Percentiles rank a stretch among this genome's conserved stretches.
phyloP scores from a whole-genome alignment of 2,113 vertebrate species.

The Rhinolophus ferrumequinum region DNA sequence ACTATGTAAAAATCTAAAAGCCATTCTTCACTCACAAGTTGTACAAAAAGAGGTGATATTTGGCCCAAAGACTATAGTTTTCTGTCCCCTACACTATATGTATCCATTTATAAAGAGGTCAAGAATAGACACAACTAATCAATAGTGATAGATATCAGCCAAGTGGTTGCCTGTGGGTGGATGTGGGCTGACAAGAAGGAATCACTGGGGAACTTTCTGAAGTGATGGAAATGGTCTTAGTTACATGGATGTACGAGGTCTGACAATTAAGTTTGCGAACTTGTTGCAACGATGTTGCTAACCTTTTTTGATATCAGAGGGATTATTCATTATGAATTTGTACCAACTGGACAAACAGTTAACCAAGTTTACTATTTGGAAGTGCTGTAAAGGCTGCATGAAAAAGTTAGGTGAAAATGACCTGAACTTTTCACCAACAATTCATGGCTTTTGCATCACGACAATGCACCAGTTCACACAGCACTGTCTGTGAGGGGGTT shows the following conservation, averaged over 20 bases:
- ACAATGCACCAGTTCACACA: no score
- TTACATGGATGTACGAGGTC: not conserved
- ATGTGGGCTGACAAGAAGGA: not conserved
- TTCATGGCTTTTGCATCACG: no score
- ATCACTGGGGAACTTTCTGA: not conserved
- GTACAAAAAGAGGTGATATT: not conserved
- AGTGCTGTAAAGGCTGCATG: no score
- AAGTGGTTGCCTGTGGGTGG: not conserved
- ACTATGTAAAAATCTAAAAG: conserved; percentile 31
- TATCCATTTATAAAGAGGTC: not conserved
- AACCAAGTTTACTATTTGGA: no score
- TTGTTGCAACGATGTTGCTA: no score
- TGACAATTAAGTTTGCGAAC: no score
- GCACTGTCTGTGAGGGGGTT: no score
- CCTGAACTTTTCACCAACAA: no score
- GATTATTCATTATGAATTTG: no score
- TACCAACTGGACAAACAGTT: no score
- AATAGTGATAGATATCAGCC: not conserved
- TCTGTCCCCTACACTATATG: not conserved
- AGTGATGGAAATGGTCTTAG: not conserved
- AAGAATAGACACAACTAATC: not conserved
- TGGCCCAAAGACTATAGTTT: not conserved
- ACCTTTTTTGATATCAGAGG: no score
- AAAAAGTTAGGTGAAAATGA: no score
- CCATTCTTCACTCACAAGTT: not conserved